phyloP scores from a whole-genome alignment of 1,140 invertebrate genomes.

The Camponotus floridanus region DNA sequence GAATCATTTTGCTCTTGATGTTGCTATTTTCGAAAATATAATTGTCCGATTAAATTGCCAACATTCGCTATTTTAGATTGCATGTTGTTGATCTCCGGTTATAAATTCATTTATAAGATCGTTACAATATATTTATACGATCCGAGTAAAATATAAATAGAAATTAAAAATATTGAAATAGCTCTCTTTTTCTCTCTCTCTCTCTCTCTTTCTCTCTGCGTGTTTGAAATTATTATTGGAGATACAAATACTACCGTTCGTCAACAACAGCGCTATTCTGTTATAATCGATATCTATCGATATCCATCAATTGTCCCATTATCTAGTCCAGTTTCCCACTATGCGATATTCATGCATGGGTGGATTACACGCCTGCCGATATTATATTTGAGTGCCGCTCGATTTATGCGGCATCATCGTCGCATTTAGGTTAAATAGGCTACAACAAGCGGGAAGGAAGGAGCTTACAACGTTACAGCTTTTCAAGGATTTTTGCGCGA shows the following conservation, averaged over 20 bases:
- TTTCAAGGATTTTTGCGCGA: neutral
- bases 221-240: neutral
- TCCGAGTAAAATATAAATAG: neutral
- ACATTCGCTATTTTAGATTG: neutral
- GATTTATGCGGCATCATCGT: slow-evolving; percentile 27
- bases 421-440: neutral
- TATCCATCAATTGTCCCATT: slow-evolving; percentile 44
- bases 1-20: neutral
- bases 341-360: slow-evolving; percentile 21
- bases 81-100: no score
- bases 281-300: slow-evolving; percentile 24
- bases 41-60: neutral
- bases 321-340: slow-evolving; percentile 27
- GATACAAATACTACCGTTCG: neutral
- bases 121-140: neutral
- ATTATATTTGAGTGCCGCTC: slow-evolving; percentile 22
- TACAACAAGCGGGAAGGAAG: neutral
- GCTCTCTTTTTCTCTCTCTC: neutral
- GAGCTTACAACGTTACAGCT: neutral
- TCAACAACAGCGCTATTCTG: neutral
- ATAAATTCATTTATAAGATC: neutral
- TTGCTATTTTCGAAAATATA: neutral
- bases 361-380: slow-evolving; percentile 8
- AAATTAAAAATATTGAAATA: neutral
- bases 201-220: neutral